Evolutionary conservation across 2,888 invertebrate genomes (phyloP), one percentile per base, ranked within the genome.

Genomic region (Uloborus plumipes): DNA sequence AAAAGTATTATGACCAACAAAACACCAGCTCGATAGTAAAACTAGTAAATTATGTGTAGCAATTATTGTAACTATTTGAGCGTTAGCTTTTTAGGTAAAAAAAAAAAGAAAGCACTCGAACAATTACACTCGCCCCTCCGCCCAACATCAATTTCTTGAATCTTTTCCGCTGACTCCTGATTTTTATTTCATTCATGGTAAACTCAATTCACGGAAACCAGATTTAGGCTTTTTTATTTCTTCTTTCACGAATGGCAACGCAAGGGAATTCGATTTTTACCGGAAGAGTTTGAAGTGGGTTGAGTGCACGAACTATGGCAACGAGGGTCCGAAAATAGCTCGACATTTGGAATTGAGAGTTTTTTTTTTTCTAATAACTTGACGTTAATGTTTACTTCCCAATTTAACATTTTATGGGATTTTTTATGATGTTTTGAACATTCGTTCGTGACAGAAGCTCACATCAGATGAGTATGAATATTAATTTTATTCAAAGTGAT

Each of bases 141-240:
- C 39, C 39, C 20, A 18, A 59, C 31, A 53, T 59, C 59, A 31
- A 61, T 61, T 26, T 61, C 49, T 70, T 53, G 22, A 70, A 39
- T 70, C 20, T 58, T 70, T 70, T 70, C 49, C 53, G 70, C 70
- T 70, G 70, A 70, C 58, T 58, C 53, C 11, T 15, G 58, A 70
- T 70, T 39, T 51, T 64, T 64, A 51, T 26, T 65, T 39, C 73
- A 64, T 74, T 64, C 71, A 61, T 58, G 26, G 55, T 65, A 65
- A 74, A 74, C 74, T 74, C 74, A 55, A 74, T 66, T 74, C 74
- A 65, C 49, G 65, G 58, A 55, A 74, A 74, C 22, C 55, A 22
- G 74, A 65, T 65, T 74, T 58, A 18, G 51, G 50, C 22, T 22
- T 26, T 15, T 53, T 58, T 59, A 65, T 65, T 55, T 47, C 22